A percentile compares a stretch with the other conserved stretches of the same genome.
These are phyloP conservation scores for Istiophorus platypterus DNA, from an alignment of 2,113 vertebrate species.

Conservation along the genomic window DNA sequence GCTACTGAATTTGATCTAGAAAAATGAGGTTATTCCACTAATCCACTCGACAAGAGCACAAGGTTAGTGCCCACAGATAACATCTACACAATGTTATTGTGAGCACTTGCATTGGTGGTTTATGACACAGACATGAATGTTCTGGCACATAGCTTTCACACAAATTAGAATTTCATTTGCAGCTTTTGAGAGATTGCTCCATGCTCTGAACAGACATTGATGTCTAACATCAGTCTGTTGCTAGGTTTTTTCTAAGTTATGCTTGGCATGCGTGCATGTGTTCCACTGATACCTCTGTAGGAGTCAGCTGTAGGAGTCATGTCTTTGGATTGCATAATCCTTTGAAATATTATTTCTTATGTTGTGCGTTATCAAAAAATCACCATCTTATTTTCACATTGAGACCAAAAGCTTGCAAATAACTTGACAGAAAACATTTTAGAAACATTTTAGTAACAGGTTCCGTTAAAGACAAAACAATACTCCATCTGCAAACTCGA, in stretches of 20 bases:
- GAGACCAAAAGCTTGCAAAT: slow-evolving; percentile 14
- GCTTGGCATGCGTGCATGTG: slow-evolving; percentile 3
- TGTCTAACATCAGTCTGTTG: slow-evolving; percentile 19
- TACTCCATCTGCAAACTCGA: not conserved
- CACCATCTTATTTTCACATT: slow-evolving; percentile 11
- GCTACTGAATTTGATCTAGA: slow-evolving; percentile 7
- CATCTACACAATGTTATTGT: slow-evolving; percentile 5
- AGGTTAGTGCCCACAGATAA: not conserved
- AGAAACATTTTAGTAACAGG: not conserved
- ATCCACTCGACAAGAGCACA: not conserved
- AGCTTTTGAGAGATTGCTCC: slow-evolving; percentile 1
- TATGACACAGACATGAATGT: not conserved
- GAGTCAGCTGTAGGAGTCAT: slow-evolving; percentile 53
- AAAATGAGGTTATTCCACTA: not conserved
- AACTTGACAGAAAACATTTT: slow-evolving; percentile 11
- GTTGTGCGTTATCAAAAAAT: slow-evolving; percentile 31
- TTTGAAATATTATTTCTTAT: slow-evolving; percentile 34
- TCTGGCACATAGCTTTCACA: slow-evolving; percentile 21
- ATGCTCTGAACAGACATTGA: not conserved
- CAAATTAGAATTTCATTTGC: slow-evolving; percentile 15
- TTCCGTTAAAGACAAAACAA: not conserved
- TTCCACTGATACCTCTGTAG: slow-evolving; percentile 38
- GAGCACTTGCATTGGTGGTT: slow-evolving; percentile 25
- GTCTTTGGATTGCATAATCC: slow-evolving; percentile 48
- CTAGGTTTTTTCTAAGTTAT: slow-evolving; percentile 36